Evolutionary conservation across 2,797 vertebrate genomes (phyloP), one percentile per base, ranked within the genome.

Genomic region (Pipistrellus pipistrellus): DNA sequence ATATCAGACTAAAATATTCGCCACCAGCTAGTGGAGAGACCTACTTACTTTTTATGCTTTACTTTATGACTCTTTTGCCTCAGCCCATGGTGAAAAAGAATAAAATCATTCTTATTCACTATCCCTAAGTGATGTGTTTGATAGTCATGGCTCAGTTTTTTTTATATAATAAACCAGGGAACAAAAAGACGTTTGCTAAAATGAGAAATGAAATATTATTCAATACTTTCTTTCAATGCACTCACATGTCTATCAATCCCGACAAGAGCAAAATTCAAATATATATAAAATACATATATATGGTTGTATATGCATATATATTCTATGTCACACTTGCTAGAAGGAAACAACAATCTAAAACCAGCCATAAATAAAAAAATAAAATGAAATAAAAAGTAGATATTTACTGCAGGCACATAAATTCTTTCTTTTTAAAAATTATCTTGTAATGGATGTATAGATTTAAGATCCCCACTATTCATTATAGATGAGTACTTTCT

Each of bases 401-500:
- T 76, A 4, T 85, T 92, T 97, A 83, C 92, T 97, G 94, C 92
- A 91, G 85, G 96, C 94, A 46, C 66, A 96, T 92, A 93, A 97
- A 95, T 85, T 97, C 94, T 95, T 96, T 96, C 77, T 89, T 80
- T 97, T 96, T 97, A 96, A 92, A 91, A 82, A 85, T n/a, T 77
- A 88, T 44, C n/a, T 81, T 13, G 2, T 35, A 82, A 53, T 46
- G 32, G 35, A 18, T 96, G 93, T 90, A 96, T 97, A 80, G 95
- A 85, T 97, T 96, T 85, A 80, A 86, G 80, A 96, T 64, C 94
- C 97, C 95, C 91, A 93, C 97, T 97, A 94, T 97, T 98, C 96
- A 96, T 96, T 93, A 90, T 98, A 96, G 96, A 97, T 95, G 96
- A 97, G 93, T 95, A 95, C 88, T 97, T 98, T 98, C 94, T 98